These are phyloP conservation scores for Cotesia congregata DNA, from an alignment of 2,888 invertebrate genomes.

Conservation along the genomic window DNA sequence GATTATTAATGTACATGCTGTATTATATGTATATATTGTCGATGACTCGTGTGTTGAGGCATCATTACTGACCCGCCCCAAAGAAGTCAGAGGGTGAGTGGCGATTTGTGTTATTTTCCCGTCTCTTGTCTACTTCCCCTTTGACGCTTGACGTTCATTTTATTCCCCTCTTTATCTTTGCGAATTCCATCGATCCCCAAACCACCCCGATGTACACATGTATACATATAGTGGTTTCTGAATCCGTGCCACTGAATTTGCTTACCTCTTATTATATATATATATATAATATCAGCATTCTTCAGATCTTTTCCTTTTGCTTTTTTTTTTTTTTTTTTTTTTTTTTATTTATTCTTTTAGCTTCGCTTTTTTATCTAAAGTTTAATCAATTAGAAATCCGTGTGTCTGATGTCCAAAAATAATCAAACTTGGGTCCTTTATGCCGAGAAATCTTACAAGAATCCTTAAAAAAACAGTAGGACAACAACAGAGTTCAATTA, in stretches of 20 bases:
- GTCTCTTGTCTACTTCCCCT: slow-evolving; percentile 55
- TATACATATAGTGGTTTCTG: slow-evolving; percentile 15
- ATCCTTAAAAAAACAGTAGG: slow-evolving; percentile 23
- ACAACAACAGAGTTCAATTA: slow-evolving; percentile 21
- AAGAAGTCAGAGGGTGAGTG: slow-evolving; percentile 12
- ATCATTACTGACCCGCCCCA: slow-evolving; percentile 15
- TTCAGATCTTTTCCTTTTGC: too few species aligned
- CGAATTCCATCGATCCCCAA: slow-evolving; percentile 16
- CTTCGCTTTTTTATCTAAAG: too few species aligned
- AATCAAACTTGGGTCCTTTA: slow-evolving; percentile 21
- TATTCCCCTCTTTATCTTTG: slow-evolving; percentile 38
- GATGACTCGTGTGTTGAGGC: slow-evolving; percentile 10
- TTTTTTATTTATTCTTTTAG: too few species aligned
- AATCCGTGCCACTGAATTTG: slow-evolving; percentile 11
- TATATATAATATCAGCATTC: background rate
- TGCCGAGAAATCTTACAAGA: slow-evolving; percentile 31
- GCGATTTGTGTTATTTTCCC: slow-evolving; percentile 32
- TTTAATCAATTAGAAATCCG: slow-evolving; percentile 16
- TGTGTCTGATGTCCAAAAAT: slow-evolving; percentile 12
- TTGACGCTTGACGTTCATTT: slow-evolving; percentile 32
- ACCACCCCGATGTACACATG: background rate
- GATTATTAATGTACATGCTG: slow-evolving; percentile 5
- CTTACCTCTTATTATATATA: slow-evolving; percentile 17
- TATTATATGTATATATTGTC: slow-evolving; percentile 14
- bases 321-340: too few species aligned